Base-by-base conservation (phyloP, 2,113 vertebrate species). In the Misgurnus anguillicaudatus region DNA sequence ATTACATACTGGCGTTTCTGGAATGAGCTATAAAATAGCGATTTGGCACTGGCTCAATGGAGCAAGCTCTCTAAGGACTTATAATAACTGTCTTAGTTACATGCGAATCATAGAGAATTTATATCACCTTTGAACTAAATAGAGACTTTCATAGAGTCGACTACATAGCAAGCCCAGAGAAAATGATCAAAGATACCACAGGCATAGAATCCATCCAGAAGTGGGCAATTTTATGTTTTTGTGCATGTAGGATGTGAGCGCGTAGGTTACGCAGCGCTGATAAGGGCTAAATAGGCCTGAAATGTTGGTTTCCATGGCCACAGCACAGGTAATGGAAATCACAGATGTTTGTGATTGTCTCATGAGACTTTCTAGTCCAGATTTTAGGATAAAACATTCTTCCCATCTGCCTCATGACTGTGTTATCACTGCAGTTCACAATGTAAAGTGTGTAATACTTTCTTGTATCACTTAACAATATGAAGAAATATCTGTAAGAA, bases 241-340 rank as follows among this genome's bases (percentile, higher is more conserved):
- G 69, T 81, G 71, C 45, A 65, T 67, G 17, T 41, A 48, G 45
- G 45, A 47, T 75, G 60, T 80, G 68, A 79, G 45, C 24, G 42
- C 7, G 72, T 53, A 77, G 66, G 84, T 68, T 74, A 82, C 5
- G 0, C 19, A 39, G 42, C 21, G 41, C 51, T 79, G 21, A 79
- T 82, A 39, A 74, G 0, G 24, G 62, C 73, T 78, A 78, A 84
- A 84, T 78, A 67, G 70, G 62, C 73, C 74, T 84, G 75, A 75
- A 88, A 85, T 74, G 76, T 48, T 72, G 31, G 83, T 89, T 87
- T 87, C 85, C 85, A 88, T 88, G 87, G 77, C 53, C 85, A 89
- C 87, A 67, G 82, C 71, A 82, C 80, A 70, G 82, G 60, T 76
- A 80, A 51, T 53, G 72, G 60, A 75, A 65, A 79, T 21, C 82